Base-by-base conservation (phyloP, 2,888 invertebrate genomes). In the Leptinotarsa peninsularis region DNA sequence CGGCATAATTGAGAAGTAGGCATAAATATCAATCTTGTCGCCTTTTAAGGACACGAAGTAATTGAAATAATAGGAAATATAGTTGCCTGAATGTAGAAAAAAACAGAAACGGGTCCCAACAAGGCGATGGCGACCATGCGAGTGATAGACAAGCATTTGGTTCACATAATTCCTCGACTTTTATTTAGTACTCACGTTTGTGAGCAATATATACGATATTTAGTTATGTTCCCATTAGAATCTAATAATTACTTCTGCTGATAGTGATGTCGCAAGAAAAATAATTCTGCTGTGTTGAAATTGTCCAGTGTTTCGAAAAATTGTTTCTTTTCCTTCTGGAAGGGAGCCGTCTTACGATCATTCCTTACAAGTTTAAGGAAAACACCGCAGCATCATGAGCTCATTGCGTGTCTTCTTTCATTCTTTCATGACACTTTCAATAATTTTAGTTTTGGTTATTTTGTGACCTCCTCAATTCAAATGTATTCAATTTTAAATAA, bases 1-100 rank as follows among this genome's bases (percentile, higher is more conserved):
- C 78, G 80, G 81, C 80, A 82, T 83, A 83, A 83, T 83, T 83
- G 83, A 83, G 83, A 83, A 83, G 83, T 83, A 82, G 81, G 83
- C 83, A 82, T 82, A 81, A 82, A 83, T 82, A 83, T 83, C 79
- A 81, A 82, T 82, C 82, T 82, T 82, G 72, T 54, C 68, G 66
- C 75, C 75, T 72, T 75, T 27, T 75, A 72, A 81, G 84, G 83
- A 81, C 79, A 78, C 77, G 80, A 80, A 83, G 83, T 83, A 82
- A 83, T 83, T 82, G 82, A 82, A 83, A 82, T 80, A 82, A 81
- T 80, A 82, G 82, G 82, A 81, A 83, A 79, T 77, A 82, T 80
- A 77, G 80, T 79, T 77, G 79, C 68, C 72, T 79, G 74, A 71
- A 76, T 54, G 73, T 66, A 73, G 78, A 83, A 83, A 84, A 33